Evolutionary conservation across 2,113 vertebrate genomes (phyloP), one percentile per base, ranked within the genome.

Genomic region (Australoheros scitulus): DNA sequence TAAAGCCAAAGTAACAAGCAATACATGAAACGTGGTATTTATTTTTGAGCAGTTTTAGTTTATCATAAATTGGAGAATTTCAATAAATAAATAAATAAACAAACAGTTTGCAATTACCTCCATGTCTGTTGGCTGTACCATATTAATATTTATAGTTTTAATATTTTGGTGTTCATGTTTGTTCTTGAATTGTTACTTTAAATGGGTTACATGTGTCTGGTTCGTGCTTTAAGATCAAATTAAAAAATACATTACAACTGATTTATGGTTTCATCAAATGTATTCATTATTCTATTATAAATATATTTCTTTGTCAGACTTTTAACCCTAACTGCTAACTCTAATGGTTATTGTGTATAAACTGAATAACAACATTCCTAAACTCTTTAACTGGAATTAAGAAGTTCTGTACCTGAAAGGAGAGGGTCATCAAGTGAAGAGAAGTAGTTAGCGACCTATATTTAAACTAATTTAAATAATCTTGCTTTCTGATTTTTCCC

Each of bases 141-240:
- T n/a, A 41, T 80, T 15, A 20, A 61, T 11, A 60, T 52, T 22
- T 55, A 41, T 56, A 2, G 64, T 64, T 76, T 77, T 47, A 58
- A 7, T 11, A 32, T 68, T 57, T 24, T 82, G 55, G 29, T 43
- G 70, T 60, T 57, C 8, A 50, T 57, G 11, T 80, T 80, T 22
- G 24, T 81, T 77, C 24, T 68, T 50, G 29, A 41, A 64, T 59
- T 29, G 14, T 18, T 4, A 29, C 24, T 83, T 24, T 57, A 47
- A 79, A 72, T 87, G 18, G 52, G 24, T 58, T 22, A 11, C 32
- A 56, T 57, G 34, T 76, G 68, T 70, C 2, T 77, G 14, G 2
- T 78, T 60, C 2, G 50, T 61, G 18, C 63, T 86, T 59, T 38
- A 84, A 57, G 15, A 76, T 56, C 15, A 18, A 91, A 78, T 50